Base-by-base conservation (phyloP, 2,888 invertebrate genomes). In the Anthophora plumipes region DNA sequence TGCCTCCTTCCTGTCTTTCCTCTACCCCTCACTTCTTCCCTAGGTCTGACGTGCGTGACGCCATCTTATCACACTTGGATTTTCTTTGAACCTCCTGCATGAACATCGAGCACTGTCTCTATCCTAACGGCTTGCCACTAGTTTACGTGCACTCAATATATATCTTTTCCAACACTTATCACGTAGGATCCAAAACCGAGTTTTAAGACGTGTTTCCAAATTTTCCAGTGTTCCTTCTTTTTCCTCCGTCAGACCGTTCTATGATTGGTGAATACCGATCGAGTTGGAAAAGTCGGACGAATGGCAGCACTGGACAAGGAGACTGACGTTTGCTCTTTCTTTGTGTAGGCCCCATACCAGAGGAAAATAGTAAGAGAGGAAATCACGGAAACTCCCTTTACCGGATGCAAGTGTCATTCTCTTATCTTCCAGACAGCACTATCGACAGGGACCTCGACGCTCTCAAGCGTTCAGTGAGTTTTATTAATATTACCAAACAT, bases 1-100 rank as follows among this genome's bases (percentile, higher is more conserved):
- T 77, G 77, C 76, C 81, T 85, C 77, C 81, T 75, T 85, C 77
- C 82, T 82, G 70, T 76, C 72, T 52, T 71, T 77, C 79, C 77
- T 80, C 78, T 80, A 4, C 84, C 71, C 82, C 82, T 78, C 86
- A 82, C 81, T 83, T 83, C 79, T 82, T 82, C 80, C 64, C 52
- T 72, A 77, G 83, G 73, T 86, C 85, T 88, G 89, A 89, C 89
- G 89, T 91, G 87, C 86, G 88, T 88, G 88, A 88, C 89, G 91
- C 91, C 91, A 91, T 91, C 87, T 91, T 91, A 90, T 90, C 74
- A 55, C 77, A 72, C 80, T 86, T 77, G 82, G 69, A 77, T 82
- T 84, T 86, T 85, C 85, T 80, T 86, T 70, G 71, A 76, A 74
- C 71, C 77, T 78, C 66, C 64, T 77, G 79, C 61, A 50, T 80